Evolutionary conservation across 2,113 vertebrate species (phyloP), one percentile per base, ranked within the genome.

Genomic region (Myotis brandtii): DNA sequence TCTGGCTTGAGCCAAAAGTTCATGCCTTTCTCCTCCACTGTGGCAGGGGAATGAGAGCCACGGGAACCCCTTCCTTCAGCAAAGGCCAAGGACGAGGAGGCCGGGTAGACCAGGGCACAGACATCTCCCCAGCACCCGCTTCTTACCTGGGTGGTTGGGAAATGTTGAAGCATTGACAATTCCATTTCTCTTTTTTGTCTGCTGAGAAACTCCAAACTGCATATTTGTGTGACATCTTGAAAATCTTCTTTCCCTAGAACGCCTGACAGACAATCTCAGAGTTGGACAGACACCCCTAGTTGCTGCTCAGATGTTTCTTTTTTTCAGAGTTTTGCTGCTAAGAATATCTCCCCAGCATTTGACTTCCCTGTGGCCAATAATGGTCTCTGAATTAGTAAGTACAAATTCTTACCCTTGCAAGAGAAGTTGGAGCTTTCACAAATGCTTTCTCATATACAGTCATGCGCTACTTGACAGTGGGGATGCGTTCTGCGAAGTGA

Each of bases 351-450:
- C 99, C 83, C 99, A 99, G 77, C 99, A 99, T 95, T 98, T 99
- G 93, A 99, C 99, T 83, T 99, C 99, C 0, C 93, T 99, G 82
- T 99, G 99, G 99, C 99, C 99, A 46, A 99, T 99, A 95, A 99
- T 99, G 99, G 99, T 99, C 85, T 99, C 99, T 80, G 99, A 99
- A 95, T 87, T 99, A 98, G 99, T 99, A 96, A 99, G 98, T 91
- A 83, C 48, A 11, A 25, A 1, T 14, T 9, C 30, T 76, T 18
- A 46, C 17, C 76, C 6, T n/a, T 40, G 27, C 80, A 66, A 80
- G 56, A 32, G n/a, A 75, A 56, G 11, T 40, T 52, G 72, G 13
- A 62, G 34, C 46, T 85, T 80, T 56, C 32, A 6, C 30, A 85
- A 46, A 23, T 80, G 56, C 13, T 20, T 72, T 88, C 62, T 52